Evolutionary conservation across 2,797 vertebrate species (phyloP).

Genomic region (Carapus acus): DNA sequence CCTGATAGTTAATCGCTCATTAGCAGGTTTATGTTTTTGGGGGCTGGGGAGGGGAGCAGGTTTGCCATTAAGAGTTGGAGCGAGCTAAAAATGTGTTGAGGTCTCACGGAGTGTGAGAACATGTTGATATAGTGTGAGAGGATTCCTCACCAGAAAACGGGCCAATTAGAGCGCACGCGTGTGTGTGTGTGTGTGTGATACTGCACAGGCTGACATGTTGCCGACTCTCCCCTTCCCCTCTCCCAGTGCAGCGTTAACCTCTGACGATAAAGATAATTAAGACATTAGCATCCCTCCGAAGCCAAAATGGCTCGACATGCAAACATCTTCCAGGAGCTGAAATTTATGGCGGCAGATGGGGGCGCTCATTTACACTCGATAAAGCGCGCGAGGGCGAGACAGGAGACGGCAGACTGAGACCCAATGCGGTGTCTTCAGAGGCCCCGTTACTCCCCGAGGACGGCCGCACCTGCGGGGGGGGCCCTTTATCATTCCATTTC

Average conservation of each 20-base stretch:
- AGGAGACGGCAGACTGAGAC: constrained; percentile 32
- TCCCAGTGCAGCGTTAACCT: constrained; percentile 64
- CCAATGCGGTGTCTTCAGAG: constrained; percentile 39
- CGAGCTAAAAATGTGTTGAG: constrained; percentile 26
- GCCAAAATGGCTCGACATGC: constrained; percentile 56
- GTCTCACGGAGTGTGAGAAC: constrained; percentile 43
- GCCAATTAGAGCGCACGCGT: constrained; percentile 52
- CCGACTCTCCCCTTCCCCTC: constrained; percentile 28
- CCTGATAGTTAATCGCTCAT: constrained; percentile 32
- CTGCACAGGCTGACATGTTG: constrained; percentile 50
- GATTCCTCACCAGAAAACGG: constrained; percentile 45
- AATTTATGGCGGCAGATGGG: constrained; percentile 42
- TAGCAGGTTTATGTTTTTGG: constrained; percentile 25
- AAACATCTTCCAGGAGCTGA: constrained; percentile 51
- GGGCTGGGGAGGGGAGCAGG: not conserved
- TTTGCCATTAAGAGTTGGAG: constrained; percentile 26
- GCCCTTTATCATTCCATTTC: constrained; percentile 39
- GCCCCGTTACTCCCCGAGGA: constrained; percentile 40
- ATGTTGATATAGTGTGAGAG: constrained; percentile 36
- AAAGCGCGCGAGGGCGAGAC: constrained; percentile 21
- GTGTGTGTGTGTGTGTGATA: constrained; percentile 43
- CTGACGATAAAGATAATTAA: constrained; percentile 73
- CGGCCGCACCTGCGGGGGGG: constrained; percentile 15
- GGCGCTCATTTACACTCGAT: constrained; percentile 31
- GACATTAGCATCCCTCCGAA: constrained; percentile 50